Evolutionary conservation across 2,113 vertebrate species (phyloP).

Genomic region (Oophaga pumilio): DNA sequence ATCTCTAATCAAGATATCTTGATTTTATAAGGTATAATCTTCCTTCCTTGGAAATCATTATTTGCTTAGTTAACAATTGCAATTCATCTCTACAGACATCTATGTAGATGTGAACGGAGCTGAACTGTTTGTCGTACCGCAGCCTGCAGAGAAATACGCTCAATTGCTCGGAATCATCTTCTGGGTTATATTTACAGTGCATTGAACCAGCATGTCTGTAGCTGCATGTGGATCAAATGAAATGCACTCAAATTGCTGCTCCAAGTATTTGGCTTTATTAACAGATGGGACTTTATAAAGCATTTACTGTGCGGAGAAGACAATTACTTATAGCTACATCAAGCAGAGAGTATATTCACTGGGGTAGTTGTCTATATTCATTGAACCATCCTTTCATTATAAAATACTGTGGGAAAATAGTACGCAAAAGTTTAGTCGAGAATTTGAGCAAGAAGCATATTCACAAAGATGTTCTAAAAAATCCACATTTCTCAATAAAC

Average conservation of each 20-base stretch:
- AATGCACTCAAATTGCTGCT: neutral
- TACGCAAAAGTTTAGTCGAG: neutral
- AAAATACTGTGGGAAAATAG: neutral
- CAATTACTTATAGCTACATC: neutral
- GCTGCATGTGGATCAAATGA: constrained; percentile 14
- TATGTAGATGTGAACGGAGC: neutral
- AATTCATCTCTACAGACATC: neutral
- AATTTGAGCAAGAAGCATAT: neutral
- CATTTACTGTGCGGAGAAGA: constrained; percentile 5
- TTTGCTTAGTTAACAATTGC: neutral
- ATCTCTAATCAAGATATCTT: neutral
- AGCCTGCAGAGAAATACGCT: constrained; percentile 6
- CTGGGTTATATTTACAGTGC: neutral
- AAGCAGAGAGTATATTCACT: neutral
- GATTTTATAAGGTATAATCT: neutral
- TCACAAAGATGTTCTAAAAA: neutral
- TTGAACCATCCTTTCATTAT: neutral
- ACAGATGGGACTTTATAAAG: constrained; percentile 20
- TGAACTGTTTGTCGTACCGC: neutral
- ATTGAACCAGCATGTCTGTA: neutral
- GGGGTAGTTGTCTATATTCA: neutral
- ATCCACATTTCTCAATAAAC: neutral
- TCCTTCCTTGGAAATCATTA: neutral
- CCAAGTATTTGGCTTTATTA: constrained; percentile 9
- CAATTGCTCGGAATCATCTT: constrained; percentile 13